Conservation (phyloP, 2,113 vertebrate genomes). For the Aepyceros melampus region DNA sequence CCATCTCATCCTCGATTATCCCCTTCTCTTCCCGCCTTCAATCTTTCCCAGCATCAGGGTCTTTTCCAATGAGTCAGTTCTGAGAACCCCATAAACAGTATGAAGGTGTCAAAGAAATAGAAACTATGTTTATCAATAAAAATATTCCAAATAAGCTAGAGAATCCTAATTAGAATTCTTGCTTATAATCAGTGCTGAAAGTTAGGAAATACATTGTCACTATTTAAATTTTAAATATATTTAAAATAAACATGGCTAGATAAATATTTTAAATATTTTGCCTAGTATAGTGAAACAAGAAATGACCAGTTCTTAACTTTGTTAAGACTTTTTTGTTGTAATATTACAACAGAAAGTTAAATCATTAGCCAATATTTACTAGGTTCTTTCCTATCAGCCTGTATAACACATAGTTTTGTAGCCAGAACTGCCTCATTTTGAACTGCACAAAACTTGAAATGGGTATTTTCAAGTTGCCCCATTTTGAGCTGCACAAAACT, state of each 20-base stretch:
- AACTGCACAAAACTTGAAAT: not conserved
- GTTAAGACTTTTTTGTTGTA: not conserved
- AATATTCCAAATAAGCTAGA: not conserved
- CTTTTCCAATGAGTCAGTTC: not conserved
- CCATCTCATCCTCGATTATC: not conserved
- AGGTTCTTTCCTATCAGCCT: not conserved
- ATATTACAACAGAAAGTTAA: not conserved
- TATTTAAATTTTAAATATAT: not conserved
- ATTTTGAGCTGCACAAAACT: not conserved
- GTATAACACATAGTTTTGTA: not conserved
- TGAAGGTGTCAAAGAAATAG: not conserved
- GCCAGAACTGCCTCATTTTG: not conserved
- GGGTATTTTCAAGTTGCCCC: not conserved
- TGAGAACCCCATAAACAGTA: not conserved
- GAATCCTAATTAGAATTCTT: constrained; percentile 29
- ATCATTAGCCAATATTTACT: not conserved
- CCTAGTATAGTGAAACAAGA: not conserved
- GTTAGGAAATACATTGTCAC: not conserved
- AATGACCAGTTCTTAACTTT: constrained; percentile 8
- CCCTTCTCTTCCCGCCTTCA: not conserved
- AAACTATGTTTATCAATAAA: not conserved
- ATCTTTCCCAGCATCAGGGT: not conserved
- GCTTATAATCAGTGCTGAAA: not conserved
- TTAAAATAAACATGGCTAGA: not conserved
- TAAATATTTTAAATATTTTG: constrained; percentile 4